A percentile compares a stretch with the other conserved stretches of the same genome.
These are phyloP conservation scores for Pteronotus mesoamericanus DNA, from an alignment of 2,797 vertebrate species.

Conservation along the genomic window DNA sequence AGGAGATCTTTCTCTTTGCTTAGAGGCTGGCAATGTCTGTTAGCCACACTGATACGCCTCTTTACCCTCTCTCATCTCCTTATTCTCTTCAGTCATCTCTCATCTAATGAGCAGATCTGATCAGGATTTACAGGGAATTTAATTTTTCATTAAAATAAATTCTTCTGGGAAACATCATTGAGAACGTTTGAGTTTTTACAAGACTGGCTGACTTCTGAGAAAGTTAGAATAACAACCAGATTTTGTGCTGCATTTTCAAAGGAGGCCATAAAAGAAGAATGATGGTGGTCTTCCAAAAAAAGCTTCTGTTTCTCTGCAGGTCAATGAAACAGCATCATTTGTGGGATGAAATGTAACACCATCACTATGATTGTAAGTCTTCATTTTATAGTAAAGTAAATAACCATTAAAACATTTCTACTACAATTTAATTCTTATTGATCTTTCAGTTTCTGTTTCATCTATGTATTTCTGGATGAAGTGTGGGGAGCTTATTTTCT, in stretches of 20 bases:
- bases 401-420: background rate
- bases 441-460: background rate
- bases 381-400: constrained; percentile 39
- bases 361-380: background rate
- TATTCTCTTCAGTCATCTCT: background rate
- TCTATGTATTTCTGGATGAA: background rate
- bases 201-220: background rate
- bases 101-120: background rate
- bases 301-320: background rate
- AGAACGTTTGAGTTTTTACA: background rate
- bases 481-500: background rate
- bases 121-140: background rate
- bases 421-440: background rate
- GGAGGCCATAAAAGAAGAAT: background rate
- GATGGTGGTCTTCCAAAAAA: background rate
- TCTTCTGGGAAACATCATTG: background rate
- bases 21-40: background rate
- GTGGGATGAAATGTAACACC: background rate
- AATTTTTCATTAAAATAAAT: background rate
- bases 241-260: background rate
- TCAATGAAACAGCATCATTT: background rate
- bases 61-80: background rate
- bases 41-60: too few relatives aligned
- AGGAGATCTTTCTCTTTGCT: background rate
- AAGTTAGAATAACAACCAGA: background rate